Percentiles rank a stretch among this genome's conserved stretches.
phyloP scores from a whole-genome alignment of 2,113 vertebrate species.

The cat (Felis catus) region DNA sequence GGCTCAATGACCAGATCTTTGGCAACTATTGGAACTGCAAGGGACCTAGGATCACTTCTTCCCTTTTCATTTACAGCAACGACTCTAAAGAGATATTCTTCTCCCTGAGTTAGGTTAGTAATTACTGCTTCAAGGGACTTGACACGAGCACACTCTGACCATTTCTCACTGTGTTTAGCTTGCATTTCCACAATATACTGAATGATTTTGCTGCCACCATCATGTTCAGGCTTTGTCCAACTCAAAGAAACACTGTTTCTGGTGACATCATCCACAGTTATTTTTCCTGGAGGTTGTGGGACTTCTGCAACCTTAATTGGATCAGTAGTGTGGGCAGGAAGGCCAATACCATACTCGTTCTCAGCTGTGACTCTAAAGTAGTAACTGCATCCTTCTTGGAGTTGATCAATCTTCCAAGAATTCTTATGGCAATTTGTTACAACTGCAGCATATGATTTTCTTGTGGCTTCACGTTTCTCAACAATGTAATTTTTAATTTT shows the following conservation, averaged over 20 bases:
- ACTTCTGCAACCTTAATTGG: slow-evolving; percentile 97
- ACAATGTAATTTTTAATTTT: slow-evolving; percentile 98
- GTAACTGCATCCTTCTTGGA: slow-evolving; percentile 97
- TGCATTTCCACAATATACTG: slow-evolving; percentile 98
- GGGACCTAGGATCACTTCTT: slow-evolving; percentile 95
- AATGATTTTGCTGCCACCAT: slow-evolving; percentile 96
- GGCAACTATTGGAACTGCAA: slow-evolving; percentile 94
- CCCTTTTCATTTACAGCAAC: slow-evolving; percentile 98
- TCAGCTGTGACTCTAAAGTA: slow-evolving; percentile 96
- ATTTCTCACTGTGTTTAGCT: slow-evolving; percentile 95
- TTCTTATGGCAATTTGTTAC: slow-evolving; percentile 96
- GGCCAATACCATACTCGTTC: slow-evolving; percentile 95
- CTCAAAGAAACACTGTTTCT: slow-evolving; percentile 95
- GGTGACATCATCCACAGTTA: slow-evolving; percentile 95
- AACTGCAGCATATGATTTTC: slow-evolving; percentile 96
- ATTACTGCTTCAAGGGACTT: slow-evolving; percentile 94
- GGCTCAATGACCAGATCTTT: slow-evolving; percentile 97
- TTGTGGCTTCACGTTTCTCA: slow-evolving; percentile 98
- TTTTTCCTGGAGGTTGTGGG: slow-evolving; percentile 95
- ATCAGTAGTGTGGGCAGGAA: slow-evolving; percentile 92
- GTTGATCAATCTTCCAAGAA: slow-evolving; percentile 94
- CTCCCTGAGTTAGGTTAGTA: slow-evolving; percentile 93
- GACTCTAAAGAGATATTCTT: slow-evolving; percentile 96
- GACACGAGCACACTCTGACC: slow-evolving; percentile 94
- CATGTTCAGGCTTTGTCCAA: slow-evolving; percentile 97